Evolutionary conservation across 2,888 invertebrate species (phyloP).

Genomic region (Parnassius smintheus): DNA sequence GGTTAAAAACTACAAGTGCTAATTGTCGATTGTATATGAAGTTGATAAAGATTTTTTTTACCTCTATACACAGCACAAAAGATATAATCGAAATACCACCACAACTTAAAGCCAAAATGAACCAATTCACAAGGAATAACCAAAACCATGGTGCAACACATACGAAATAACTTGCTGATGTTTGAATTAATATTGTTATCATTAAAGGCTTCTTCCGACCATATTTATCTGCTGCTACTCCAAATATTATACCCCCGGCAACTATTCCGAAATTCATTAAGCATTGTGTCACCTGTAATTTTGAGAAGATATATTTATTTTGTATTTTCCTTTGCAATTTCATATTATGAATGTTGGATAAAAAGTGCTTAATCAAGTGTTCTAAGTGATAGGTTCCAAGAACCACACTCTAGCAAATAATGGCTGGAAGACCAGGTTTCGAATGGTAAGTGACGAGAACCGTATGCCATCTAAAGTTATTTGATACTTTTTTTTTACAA

Average conservation of each 20-base stretch:
- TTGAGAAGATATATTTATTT: neutral
- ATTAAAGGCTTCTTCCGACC: constrained; percentile 83
- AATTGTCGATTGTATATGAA: neutral
- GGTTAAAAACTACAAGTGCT: neutral
- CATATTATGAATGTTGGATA: no score
- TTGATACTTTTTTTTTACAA: no score
- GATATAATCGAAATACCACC: constrained; percentile 84
- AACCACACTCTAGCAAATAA: no score
- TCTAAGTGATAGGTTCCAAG: no score
- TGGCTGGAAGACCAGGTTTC: no score
- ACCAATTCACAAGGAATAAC: constrained; percentile 77
- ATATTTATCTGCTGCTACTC: constrained; percentile 81
- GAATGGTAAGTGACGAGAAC: no score
- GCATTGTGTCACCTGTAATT: constrained; percentile 77
- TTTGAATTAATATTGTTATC: constrained; percentile 77
- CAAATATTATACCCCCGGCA: constrained; percentile 82
- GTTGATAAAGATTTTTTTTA: constrained; percentile 33
- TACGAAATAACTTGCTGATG: constrained; percentile 73
- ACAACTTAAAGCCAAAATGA: constrained; percentile 80
- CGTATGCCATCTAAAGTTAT: no score
- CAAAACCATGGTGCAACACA: constrained; percentile 77
- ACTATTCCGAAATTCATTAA: constrained; percentile 84
- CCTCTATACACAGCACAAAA: constrained; percentile 84
- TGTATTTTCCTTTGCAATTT: no score
- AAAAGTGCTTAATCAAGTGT: no score